Evolutionary conservation across 2,113 vertebrate species (phyloP), one percentile per base, ranked within the genome.

Genomic region (Indri indri): DNA sequence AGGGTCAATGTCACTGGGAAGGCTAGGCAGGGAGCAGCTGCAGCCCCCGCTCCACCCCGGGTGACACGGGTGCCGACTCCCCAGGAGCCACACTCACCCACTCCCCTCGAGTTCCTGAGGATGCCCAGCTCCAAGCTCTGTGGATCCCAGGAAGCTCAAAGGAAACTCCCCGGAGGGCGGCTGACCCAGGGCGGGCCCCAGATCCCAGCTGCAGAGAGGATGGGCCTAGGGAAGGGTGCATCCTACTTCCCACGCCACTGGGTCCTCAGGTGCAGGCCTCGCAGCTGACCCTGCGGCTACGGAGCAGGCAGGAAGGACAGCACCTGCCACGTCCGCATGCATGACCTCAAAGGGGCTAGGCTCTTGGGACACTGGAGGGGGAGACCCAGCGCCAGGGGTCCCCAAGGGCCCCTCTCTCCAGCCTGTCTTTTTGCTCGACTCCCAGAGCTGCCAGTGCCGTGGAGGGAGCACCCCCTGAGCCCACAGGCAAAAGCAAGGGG

Each of bases 391-490:
- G 30, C 9, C 0, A 1, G 14, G 20, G 18, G 1, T 0, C 17
- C 23, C 85, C 1, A 32, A 23, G 50, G 22, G 30, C 27, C 25
- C 25, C 66, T 61, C 73, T 61, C 45, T 65, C 6, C 34, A 40
- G 50, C 12, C 27, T 42, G 8, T 47, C 61, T 50, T 65, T 42
- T 61, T 27, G 20, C 9, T 23, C 50, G 30, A 70, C 14, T 4
- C 20, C 32, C 70, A 11, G 5, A 52, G 66, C 42, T 3, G 57
- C 84, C n/a, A 7, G 66, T 6, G 27, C 54, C 7, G 2, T 16
- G 9, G 14, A 25, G 9, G 42, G 7, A 4, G 2, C 23, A 20
- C 10, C 1, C 32, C 59, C 22, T 11, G 6, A 1, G 11, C 40
- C 57, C 80, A n/a, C 16, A 0, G 3, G 54, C 63, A 63, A 50